Conservation (phyloP, 2,797 vertebrate species). For the Jordanella pulchra region DNA sequence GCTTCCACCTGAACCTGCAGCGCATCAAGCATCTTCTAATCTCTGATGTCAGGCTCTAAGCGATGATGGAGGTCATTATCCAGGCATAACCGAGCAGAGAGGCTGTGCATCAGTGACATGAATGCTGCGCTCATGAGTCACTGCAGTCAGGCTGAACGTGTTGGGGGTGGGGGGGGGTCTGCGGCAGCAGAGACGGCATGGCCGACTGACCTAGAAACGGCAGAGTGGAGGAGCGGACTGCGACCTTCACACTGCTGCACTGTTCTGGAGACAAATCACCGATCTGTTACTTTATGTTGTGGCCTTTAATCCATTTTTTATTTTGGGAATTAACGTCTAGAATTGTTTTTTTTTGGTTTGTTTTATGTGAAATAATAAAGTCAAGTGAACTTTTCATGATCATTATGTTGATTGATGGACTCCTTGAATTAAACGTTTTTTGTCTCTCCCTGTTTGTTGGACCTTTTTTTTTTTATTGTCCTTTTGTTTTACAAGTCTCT, state of each 20-base stretch:
- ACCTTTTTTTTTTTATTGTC: constrained; percentile 41
- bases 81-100: constrained; percentile 21
- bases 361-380: neutral
- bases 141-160: constrained; percentile 23
- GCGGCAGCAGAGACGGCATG: constrained; percentile 61
- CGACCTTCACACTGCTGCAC: constrained; percentile 62
- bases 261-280: constrained; percentile 28
- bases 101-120: constrained; percentile 16
- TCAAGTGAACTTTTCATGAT: neutral
- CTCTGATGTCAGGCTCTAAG: constrained; percentile 46
- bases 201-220: constrained; percentile 76
- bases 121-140: constrained; percentile 12
- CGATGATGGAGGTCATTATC: constrained; percentile 45
- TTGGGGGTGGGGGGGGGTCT: constrained; percentile 38
- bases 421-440: constrained; percentile 33
- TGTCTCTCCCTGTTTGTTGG: constrained; percentile 30
- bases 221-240: constrained; percentile 44
- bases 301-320: neutral
- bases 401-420: constrained; percentile 3
- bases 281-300: neutral
- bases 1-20: constrained; percentile 23
- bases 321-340: neutral
- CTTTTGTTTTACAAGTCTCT: constrained; percentile 42
- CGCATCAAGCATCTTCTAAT: constrained; percentile 40
- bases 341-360: neutral